Base-by-base conservation (phyloP, 2,797 vertebrate species). In the Calcarius lapponicus region DNA sequence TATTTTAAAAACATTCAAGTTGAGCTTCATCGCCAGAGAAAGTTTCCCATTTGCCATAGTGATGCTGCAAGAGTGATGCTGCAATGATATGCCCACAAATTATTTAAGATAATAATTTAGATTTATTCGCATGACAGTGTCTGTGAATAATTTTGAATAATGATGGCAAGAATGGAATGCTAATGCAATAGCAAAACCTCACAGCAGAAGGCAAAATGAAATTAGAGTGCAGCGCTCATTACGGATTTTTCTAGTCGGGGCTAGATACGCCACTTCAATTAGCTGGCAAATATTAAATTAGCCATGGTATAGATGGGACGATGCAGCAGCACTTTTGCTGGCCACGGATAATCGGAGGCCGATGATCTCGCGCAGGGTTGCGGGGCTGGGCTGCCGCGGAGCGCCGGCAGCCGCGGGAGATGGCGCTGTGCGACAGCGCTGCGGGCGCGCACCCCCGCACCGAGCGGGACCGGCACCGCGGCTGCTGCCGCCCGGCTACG, bases 341-440 rank as follows among this genome's bases (percentile, higher is more conserved):
- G 57, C 36, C 84, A 20, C 2, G 11, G 72, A 5, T 26, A 14
- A 32, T 62, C 17, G 20, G 58, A 32, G 2, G 2, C 6, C 6
- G 42, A 25, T 25, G 31, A 19, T 29, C 9, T 0, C 0, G 18
- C 13, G 2, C 11, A 3, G 2, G 31, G 24, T 3, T 26, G 1
- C 4, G 21, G 17, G 31, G 17, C 4, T 12, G 71, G 11, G 9
- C 13, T 19, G 17, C 1, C 3, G 20, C 48, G 8, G 47, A 40
- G 26, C 25, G 13, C 10, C 36, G 6, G 36, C 45, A 25, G 15
- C 12, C 22, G 57, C 96, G 5, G 91, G 75, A 96, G 97, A 8
- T 94, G 97, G 97, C 91, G 92, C 94, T 96, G 92, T 32, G 91
- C 26, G 90, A 96, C 95, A 94, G 87, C 73, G 26, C n/a, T 73